Percentiles rank a stretch among this genome's conserved stretches.
Conservation (phyloP, 2,888 invertebrate species). For the Mechanitis messenoides region DNA sequence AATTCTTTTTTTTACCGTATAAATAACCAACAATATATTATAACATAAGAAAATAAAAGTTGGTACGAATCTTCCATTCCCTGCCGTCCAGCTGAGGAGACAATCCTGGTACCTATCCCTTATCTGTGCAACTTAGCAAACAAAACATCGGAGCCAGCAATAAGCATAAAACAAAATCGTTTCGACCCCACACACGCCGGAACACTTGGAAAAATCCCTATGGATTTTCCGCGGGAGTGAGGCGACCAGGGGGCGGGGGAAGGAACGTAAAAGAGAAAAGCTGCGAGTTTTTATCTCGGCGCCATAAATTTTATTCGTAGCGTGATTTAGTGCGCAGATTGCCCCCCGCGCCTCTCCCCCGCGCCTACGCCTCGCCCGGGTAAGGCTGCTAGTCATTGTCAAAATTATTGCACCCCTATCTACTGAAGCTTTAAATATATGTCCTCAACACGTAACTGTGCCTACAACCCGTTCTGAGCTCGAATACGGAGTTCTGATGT, state of each 20-base stretch:
- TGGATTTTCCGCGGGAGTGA: conserved; percentile 70
- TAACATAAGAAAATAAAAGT: conserved; percentile 12
- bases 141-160: conserved; percentile 73
- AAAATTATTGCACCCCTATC: conserved; percentile 78
- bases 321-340: conserved; percentile 79
- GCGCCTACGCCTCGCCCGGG: conserved; percentile 73
- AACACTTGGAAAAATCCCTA: conserved; percentile 77
- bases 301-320: conserved; percentile 79
- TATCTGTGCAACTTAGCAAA: conserved; percentile 73
- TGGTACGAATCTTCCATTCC: conserved; percentile 31
- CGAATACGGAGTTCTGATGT: conserved; percentile 42
- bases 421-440: conserved; percentile 76
- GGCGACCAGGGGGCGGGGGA: conserved; percentile 57
- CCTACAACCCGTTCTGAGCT: conserved; percentile 61
- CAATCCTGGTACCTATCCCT: conserved; percentile 61
- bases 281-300: conserved; percentile 79
- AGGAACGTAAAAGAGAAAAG: conserved; percentile 78
- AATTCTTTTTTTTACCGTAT: neutral
- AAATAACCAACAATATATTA: neutral
- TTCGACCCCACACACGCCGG: conserved; percentile 73
- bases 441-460: conserved; percentile 70
- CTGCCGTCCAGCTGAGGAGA: conserved; percentile 50
- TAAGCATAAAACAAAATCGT: conserved; percentile 77
- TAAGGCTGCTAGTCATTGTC: conserved; percentile 77
- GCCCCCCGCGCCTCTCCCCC: conserved; percentile 67